Base-by-base conservation (phyloP, 2,797 vertebrate genomes). In the Neoniphon sammara region DNA sequence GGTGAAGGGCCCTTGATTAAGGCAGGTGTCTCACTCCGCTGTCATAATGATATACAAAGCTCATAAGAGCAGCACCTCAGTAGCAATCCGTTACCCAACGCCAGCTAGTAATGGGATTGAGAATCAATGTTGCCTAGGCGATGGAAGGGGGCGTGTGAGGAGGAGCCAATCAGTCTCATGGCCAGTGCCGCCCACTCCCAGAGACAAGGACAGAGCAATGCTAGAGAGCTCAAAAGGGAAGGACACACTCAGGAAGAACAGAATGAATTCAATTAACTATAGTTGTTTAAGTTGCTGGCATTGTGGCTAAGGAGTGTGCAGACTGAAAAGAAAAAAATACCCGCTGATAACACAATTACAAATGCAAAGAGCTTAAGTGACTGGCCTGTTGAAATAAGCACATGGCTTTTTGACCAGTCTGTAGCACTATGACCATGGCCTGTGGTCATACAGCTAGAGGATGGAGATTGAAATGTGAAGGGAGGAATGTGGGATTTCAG, bases 51-150 rank as follows among this genome's bases (percentile, higher is more conserved):
- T 88, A 73, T 86, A 85, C 73, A 83, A 83, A 86, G 79, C 65
- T 78, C 83, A 82, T 87, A 82, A 82, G 50, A 72, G 75, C 27
- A 68, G 60, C 83, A 77, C 83, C 85, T 90, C 81, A 70, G 77
- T 77, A 46, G 65, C 57, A 58, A 78, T 81, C 80, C 67, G 73
- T 78, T 85, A 84, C 78, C 65, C 82, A 78, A 71, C 75, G 80
- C 61, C 47, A 66, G 75, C 67, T 50, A 75, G 83, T 89, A 86
- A 91, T 90, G 84, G 85, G 73, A 85, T 84, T 81, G 89, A 85
- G 87, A 91, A 93, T 93, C 90, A 73, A 87, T 93, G 93, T 93
- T 92, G 88, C 92, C 83, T 83, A 87, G 89, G 91, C 65, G 70
- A 91, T 87, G 77, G 54, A 91, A 81, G 78, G 74, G 79, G 85